Evolutionary conservation across 1,140 invertebrate genomes (phyloP), one percentile per base, ranked within the genome.

Genomic region (Drosophila yakuba): DNA sequence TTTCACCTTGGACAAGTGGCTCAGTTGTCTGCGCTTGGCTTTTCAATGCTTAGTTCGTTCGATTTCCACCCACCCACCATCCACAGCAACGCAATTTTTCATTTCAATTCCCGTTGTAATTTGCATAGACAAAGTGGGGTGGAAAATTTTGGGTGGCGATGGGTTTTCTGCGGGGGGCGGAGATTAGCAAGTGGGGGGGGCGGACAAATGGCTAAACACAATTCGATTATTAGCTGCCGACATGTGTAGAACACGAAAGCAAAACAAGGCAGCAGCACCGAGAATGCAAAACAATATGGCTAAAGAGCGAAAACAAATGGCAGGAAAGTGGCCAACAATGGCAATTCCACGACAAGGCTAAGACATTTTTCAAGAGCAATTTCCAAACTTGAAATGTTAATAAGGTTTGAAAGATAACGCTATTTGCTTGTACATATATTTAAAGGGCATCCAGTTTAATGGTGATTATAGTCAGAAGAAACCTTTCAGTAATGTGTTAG

Each of bases 141-240:
- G 38, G 45, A 20, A 39, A 55, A 59, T 47, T 47, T 32, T 23
- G 17, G 43, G 2, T 32, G 11, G 15, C 12, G 4, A 8, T 4
- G 1, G 41, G n/a, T 14, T 39, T 39, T 39, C 14, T 14, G 5
- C 0, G 14, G 14, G 63, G 51, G 36, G 38, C 14, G 7, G 63
- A 41, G 39, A 72, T 72, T 50, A 45, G 32, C 36, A 39, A 25
- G n/a, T n/a, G 32, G 36, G 38, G 36, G 38, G 45, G 28, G 23
- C 54, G 51, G 52, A 56, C 51, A 71, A 63, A 39, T 54, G 45
- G 60, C 51, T 56, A 15, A 58, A 48, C 61, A 76, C 62, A 76
- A 78, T 78, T 82, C 74, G 83, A 88, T 86, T 86, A 86, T 86
- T 78, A 86, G 74, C 74, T 62, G 35, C 47, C 52, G 56, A 68